Base-by-base conservation (phyloP, 2,888 invertebrate genomes). In the Ephialtes manifestator region DNA sequence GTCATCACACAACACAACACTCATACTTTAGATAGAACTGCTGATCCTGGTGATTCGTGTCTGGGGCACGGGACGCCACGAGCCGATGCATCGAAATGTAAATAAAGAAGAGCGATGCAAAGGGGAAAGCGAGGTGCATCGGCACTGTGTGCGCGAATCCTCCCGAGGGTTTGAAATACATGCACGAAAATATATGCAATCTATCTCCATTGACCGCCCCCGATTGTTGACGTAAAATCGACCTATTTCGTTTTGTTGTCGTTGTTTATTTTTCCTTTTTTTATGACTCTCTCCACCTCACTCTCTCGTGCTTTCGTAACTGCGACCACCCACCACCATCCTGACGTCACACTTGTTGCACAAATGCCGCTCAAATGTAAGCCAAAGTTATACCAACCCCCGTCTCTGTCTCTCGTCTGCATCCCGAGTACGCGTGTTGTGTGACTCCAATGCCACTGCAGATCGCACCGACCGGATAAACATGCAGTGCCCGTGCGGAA, bases 311-410 rank as follows among this genome's bases (percentile, higher is more conserved):
- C 13, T 85, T 80, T 79, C 88, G 13, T 48, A 20, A 48, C 13
- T 77, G 2, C 63, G 65, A 24, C 43, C 35, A 72, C 83, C 79
- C 84, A 77, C 72, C 81, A 46, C 72, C 60, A 74, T 77, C 24
- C 84, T 84, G 85, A 83, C 88, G 82, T 81, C 70, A 87, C 90
- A 90, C 90, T 90, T 90, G 90, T 90, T 90, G 90, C 90, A 79
- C 87, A 85, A 86, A 83, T 81, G 72, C 77, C 39, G 71, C 77
- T 80, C 70, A 43, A 82, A 81, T 81, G 78, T 74, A 76, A 71
- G 70, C 55, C 68, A 82, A 48, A 60, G 79, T 75, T 55, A 60
- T 79, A 53, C 43, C 55, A 13, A 46, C 43, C 24, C 13, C n/a
- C 48, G 15, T 65, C 67, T 43, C 55, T 31, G 31, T 67, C 63